Percentiles rank a stretch among this genome's conserved stretches.
phyloP scores from a whole-genome alignment of 2,888 invertebrate species.

The Endomychus coccineus region DNA sequence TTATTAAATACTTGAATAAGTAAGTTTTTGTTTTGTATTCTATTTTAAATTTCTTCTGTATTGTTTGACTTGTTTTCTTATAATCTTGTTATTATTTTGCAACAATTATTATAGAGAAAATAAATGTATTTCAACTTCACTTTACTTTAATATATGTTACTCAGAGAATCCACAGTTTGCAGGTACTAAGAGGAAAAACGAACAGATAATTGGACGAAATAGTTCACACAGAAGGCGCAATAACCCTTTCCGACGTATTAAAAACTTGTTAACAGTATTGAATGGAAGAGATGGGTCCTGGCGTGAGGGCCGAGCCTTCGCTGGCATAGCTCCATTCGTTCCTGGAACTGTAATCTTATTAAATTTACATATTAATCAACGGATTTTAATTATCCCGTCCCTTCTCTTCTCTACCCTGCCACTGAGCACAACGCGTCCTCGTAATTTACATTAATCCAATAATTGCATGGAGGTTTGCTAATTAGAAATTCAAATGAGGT shows the following conservation, averaged over 20 bases:
- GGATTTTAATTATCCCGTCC: constrained; percentile 92
- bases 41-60: too few relatives aligned
- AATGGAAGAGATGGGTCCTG: constrained; percentile 14
- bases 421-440: constrained; percentile 58
- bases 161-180: too few relatives aligned
- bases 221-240: too few relatives aligned
- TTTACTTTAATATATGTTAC: too few relatives aligned
- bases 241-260: constrained; percentile 2
- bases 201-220: too few relatives aligned
- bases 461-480: constrained; percentile 88
- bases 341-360: constrained; percentile 94
- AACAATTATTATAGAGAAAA: too few relatives aligned
- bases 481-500: constrained; percentile 88
- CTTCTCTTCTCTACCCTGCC: constrained; percentile 41
- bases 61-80: too few relatives aligned
- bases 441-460: constrained; percentile 91
- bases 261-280: constrained; percentile 4
- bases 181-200: too few relatives aligned
- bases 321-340: constrained; percentile 53
- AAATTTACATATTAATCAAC: constrained; percentile 98
- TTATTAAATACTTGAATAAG: too few relatives aligned
- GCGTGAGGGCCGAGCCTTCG: constrained; percentile 10
- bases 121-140: too few relatives aligned
- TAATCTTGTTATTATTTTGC: too few relatives aligned
- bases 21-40: too few relatives aligned